Conservation (phyloP, 2,113 vertebrate genomes). For the Egretta garzetta region DNA sequence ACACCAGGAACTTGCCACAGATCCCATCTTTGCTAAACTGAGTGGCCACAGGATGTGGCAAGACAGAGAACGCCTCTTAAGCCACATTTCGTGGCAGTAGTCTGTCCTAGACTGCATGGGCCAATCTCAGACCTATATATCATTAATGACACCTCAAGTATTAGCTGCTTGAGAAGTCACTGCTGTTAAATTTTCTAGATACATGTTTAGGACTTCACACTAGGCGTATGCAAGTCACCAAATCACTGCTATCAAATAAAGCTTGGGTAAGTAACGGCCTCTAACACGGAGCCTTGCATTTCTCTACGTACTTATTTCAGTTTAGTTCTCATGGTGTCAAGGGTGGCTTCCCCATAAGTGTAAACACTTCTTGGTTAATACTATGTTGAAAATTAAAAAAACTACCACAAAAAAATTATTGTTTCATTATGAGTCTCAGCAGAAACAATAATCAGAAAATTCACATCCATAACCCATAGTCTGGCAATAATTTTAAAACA, state of each 20-base stretch:
- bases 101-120: not conserved
- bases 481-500: not conserved
- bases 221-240: not conserved
- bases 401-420: not conserved
- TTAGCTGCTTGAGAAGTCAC: not conserved
- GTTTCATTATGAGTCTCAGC: not conserved
- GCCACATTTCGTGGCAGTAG: not conserved
- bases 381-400: not conserved
- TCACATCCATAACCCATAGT: not conserved
- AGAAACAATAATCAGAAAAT: not conserved
- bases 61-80: not conserved
- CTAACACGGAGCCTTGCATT: not conserved
- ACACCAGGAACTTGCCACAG: not conserved
- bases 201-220: not conserved
- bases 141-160: not conserved
- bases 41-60: rapidly evolving
- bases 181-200: not conserved
- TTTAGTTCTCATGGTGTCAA: not conserved
- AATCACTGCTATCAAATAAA: not conserved
- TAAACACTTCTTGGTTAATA: not conserved
- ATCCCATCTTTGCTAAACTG: not conserved
- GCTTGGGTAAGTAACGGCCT: not conserved
- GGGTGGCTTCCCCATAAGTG: not conserved
- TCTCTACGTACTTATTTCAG: not conserved
- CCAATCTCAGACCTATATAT: not conserved